Base-by-base conservation (phyloP, 1,140 invertebrate genomes). In the Drosophila burlai region DNA sequence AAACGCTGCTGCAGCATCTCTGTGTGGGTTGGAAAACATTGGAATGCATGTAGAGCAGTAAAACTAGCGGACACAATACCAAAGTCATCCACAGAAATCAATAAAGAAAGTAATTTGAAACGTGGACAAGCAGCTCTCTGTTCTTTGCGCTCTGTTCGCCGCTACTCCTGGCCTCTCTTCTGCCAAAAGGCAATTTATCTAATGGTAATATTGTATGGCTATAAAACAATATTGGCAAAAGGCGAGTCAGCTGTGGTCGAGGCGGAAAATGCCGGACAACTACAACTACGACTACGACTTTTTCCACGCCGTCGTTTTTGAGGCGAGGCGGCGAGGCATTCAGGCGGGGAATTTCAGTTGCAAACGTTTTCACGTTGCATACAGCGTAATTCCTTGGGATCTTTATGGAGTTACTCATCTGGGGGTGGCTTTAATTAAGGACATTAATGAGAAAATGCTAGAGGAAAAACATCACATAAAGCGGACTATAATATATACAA, bases 71-170 rank as follows among this genome's bases (percentile, higher is more conserved):
- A 60, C 62, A 68, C 73, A 76, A 78, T 76, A 76, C 63, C 67
- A 52, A 45, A 79, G 74, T 78, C 75, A 69, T 77, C 58, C 43
- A 67, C 58, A 58, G 73, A 84, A 89, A 89, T 89, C 84, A 89
- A 89, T 89, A 89, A 89, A 89, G 84, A 87, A 87, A 87, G 84
- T 87, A 87, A 89, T 87, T 89, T 90, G 84, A 87, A 87, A 87
- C 84, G 84, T 89, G 83, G 62, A 63, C 59, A 55, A 34, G 31
- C 31, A 58, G 46, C 46, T 21, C 57, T 61, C 31, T 13, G 36
- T 40, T 46, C 46, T 21, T 46, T 29, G 21, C 11, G 13, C 54
- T 26, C 74, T 4, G 18, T 16, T 21, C 6, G 21, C 34, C 21
- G 36, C 49, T 24, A 34, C 38, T 29, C 50, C 42, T 45, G 34